Base-by-base conservation (phyloP, 2,888 invertebrate species). In the Rapana venosa region DNA sequence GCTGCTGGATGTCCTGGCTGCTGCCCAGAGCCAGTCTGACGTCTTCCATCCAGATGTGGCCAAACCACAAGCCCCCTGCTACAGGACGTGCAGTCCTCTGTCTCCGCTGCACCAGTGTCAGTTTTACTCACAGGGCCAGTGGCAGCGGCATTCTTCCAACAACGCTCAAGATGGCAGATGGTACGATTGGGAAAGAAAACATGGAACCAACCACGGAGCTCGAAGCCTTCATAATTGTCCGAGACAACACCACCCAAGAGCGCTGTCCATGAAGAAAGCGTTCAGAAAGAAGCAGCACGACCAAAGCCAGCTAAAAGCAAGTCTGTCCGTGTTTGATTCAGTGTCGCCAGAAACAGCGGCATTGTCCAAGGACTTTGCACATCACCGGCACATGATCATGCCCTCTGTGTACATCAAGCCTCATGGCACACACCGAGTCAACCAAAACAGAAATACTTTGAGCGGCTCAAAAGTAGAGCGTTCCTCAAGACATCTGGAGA, bases 21-120 rank as follows among this genome's bases (percentile, higher is more conserved):
- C 70, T 26, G 84, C 89, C 66, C 20, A 30, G 11, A 85, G 30
- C 36, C 89, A 35, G 36, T 89, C 85, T 30, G 30, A 74, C 0
- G 30, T 2, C 84, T 85, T 56, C n/a, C n/a, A 32, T 17, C 70
- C 56, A 17, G 56, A 85, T 26, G 66, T 36, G 6, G 32, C n/a
- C 11, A 26, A 30, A 56, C 15, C 84, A 26, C 13, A 61, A 2
- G 26, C 32, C 88, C 8, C 56, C 35, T 88, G n/a, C 13, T 35
- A 66, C 17, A 79, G 22, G 66, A 36, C 36, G 30, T 30, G 79
- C 17, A 30, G 79, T n/a, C n/a, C 30, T 15, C n/a, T 66, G 15
- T 22, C 17, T n/a, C 47, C 30, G 20, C 86, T 32, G 61, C 32
- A 35, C 47, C 36, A 47, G 36, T 22, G 36, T 26, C 83, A 2